phyloP scores from a whole-genome alignment of 2,113 vertebrate species.

The Aspiorhynchus laticeps region DNA sequence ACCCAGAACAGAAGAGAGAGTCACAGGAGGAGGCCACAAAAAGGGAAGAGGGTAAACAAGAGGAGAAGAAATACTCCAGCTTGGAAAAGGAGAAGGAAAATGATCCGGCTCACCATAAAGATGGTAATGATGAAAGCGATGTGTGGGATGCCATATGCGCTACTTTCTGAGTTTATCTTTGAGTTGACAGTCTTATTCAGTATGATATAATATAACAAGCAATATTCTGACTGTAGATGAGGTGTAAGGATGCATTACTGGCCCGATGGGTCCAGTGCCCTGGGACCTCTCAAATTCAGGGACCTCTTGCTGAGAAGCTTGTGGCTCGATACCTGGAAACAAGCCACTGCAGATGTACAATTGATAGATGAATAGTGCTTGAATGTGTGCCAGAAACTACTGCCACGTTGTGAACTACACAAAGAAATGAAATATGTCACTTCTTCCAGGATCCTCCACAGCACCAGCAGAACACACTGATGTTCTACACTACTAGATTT shows the following conservation, averaged over 20 bases:
- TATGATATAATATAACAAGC: background rate
- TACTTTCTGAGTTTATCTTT: background rate
- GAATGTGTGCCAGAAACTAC: conserved; percentile 1
- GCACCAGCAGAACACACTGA: background rate
- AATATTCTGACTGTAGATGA: background rate
- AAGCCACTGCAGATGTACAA: conserved; percentile 8
- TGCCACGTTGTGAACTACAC: background rate
- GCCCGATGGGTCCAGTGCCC: background rate
- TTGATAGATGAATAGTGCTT: background rate
- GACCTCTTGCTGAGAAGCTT: background rate
- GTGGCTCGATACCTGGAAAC: background rate
- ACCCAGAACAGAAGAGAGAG: conserved; percentile 54
- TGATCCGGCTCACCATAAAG: background rate
- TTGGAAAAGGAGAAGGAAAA: conserved; percentile 30
- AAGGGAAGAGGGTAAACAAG: background rate
- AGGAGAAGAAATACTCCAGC: conserved; percentile 10
- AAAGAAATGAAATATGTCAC: background rate
- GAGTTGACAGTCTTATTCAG: background rate
- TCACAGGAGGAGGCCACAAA: conserved; percentile 32
- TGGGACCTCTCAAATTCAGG: background rate
- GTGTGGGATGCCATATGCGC: background rate
- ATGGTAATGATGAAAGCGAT: conserved; percentile 3
- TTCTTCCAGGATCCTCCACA: background rate
- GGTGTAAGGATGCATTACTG: background rate
- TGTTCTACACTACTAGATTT: background rate